These are phyloP conservation scores for Heterotis niloticus DNA, from an alignment of 2,113 vertebrate species.

Conservation along the genomic window DNA sequence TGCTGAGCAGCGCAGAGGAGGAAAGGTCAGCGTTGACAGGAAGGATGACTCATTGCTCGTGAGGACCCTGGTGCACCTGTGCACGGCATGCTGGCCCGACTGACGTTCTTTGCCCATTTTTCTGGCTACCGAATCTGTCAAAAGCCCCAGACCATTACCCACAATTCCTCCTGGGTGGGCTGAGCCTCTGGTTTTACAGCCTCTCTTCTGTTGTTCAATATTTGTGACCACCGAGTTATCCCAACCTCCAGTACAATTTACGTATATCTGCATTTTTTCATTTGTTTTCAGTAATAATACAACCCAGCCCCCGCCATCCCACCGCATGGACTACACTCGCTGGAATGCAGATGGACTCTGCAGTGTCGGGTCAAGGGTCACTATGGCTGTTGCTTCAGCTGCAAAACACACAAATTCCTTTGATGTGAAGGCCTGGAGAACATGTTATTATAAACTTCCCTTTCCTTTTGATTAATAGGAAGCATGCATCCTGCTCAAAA, in stretches of 20 bases:
- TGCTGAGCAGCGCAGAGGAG: constrained; percentile 27
- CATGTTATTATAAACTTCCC: constrained; percentile 6
- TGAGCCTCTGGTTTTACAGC: not conserved
- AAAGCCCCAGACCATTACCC: no score
- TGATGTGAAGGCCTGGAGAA: constrained; percentile 6
- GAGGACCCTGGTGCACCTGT: constrained; percentile 20
- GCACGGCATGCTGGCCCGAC: not conserved
- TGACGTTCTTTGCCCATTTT: constrained; percentile 20
- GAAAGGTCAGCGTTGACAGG: constrained; percentile 20
- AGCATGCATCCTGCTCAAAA: not conserved
- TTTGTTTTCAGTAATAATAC: not conserved
- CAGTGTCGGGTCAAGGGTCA: constrained; percentile 5
- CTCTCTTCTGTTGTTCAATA: not conserved
- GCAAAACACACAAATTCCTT: not conserved
- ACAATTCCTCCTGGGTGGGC: not conserved
- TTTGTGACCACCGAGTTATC: not conserved
- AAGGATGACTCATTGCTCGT: constrained; percentile 32
- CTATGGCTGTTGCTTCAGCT: constrained; percentile 16
- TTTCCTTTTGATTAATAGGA: constrained; percentile 22
- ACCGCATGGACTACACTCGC: not conserved
- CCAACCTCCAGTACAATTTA: not conserved
- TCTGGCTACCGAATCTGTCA: not conserved
- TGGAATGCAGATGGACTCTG: not conserved
- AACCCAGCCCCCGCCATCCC: not conserved
- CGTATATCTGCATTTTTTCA: not conserved